phyloP scores from a whole-genome alignment of 2,113 vertebrate species.

The Dromaius novaehollandiae region DNA sequence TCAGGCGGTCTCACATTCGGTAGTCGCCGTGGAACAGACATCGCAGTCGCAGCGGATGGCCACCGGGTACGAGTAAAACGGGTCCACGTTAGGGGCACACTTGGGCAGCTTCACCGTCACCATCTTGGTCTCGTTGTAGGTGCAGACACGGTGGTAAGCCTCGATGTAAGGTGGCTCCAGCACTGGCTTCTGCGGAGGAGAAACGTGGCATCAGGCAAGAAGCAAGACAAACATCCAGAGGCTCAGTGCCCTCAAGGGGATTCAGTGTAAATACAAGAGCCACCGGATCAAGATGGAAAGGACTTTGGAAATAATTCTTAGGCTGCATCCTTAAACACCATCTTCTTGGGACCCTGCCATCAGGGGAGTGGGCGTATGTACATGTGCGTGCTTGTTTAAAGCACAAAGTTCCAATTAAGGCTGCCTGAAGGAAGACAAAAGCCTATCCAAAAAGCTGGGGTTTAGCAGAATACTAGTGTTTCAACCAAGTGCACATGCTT shows the following conservation, averaged over 20 bases:
- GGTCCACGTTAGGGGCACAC: conserved; percentile 80
- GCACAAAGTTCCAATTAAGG: neutral
- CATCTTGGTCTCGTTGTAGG: conserved; percentile 88
- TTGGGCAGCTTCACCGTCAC: conserved; percentile 84
- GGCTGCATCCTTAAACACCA: neutral
- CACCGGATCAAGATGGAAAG: neutral
- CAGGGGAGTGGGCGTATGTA: neutral
- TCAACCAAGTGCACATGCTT: accelerated
- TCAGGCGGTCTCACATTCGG: conserved; percentile 87
- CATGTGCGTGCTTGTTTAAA: neutral
- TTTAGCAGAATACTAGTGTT: neutral
- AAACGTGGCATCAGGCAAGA: neutral
- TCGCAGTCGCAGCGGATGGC: conserved; percentile 89
- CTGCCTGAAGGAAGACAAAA: neutral
- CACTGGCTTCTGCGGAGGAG: conserved; percentile 82
- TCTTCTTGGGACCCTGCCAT: neutral
- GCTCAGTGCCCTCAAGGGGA: neutral
- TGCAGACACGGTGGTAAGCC: conserved; percentile 89
- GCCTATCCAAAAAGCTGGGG: neutral
- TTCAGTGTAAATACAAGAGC: neutral
- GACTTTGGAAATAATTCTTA: neutral
- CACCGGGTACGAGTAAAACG: conserved; percentile 87
- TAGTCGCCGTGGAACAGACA: conserved; percentile 86
- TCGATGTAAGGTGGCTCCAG: conserved; percentile 89
- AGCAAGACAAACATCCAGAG: neutral